These are phyloP conservation scores for Tribolium madens DNA, from an alignment of 1,140 invertebrate genomes.

Conservation along the genomic window DNA sequence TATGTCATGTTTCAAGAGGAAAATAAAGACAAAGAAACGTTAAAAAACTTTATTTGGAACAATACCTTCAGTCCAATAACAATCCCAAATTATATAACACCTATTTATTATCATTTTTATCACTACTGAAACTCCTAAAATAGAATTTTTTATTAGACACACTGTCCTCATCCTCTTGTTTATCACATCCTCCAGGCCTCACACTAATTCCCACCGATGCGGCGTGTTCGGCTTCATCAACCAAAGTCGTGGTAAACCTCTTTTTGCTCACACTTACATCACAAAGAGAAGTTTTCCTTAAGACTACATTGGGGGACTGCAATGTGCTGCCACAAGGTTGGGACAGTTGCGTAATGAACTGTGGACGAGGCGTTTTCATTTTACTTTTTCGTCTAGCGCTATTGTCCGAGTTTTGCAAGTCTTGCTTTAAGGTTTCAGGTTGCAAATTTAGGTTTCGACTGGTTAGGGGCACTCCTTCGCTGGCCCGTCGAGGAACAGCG, in stretches of 20 bases:
- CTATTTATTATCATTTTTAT: slow-evolving; percentile 25
- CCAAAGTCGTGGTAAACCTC: slow-evolving; percentile 51
- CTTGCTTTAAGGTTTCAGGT: slow-evolving; percentile 30
- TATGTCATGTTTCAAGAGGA: neutral
- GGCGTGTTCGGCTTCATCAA: slow-evolving; percentile 66
- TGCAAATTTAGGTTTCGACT: slow-evolving; percentile 30
- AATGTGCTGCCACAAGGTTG: slow-evolving; percentile 46
- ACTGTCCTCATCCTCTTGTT: slow-evolving; percentile 1
- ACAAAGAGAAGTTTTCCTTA: slow-evolving; percentile 46
- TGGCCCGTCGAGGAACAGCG: slow-evolving; percentile 59
- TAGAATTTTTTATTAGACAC: neutral
- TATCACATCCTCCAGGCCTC: too few species aligned
- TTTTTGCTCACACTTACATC: slow-evolving; percentile 30
- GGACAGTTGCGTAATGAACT: slow-evolving; percentile 50
- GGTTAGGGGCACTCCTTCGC: slow-evolving; percentile 56
- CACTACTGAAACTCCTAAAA: slow-evolving; percentile 20
- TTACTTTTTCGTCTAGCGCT: neutral
- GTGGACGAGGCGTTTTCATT: slow-evolving; percentile 24
- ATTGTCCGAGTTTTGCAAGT: slow-evolving; percentile 29
- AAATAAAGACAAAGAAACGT: neutral
- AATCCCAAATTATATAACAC: neutral
- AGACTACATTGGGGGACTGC: neutral
- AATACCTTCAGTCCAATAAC: neutral
- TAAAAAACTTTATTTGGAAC: slow-evolving; percentile 14
- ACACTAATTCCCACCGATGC: slow-evolving; percentile 53